These are phyloP conservation scores for Bombus confusus DNA, from an alignment of 1,140 invertebrate species.

Conservation along the genomic window DNA sequence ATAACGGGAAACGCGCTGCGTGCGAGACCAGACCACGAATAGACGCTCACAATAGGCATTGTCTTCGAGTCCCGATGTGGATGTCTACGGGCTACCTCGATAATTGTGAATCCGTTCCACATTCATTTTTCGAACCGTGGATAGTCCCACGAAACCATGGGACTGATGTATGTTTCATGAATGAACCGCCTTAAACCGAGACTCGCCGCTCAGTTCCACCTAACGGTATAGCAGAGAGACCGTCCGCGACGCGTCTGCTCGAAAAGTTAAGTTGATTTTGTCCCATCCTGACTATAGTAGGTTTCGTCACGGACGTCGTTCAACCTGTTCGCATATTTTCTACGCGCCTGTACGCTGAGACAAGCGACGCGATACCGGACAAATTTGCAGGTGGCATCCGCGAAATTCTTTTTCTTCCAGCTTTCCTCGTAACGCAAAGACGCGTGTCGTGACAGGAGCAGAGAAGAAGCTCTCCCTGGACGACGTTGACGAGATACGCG, in stretches of 20 bases:
- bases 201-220: background rate
- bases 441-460: background rate
- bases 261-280: background rate
- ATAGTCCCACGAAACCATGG: constrained; percentile 8
- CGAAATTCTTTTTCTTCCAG: background rate
- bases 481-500: constrained; percentile 6
- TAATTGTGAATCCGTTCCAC: constrained; percentile 51
- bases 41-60: constrained; percentile 75
- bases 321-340: background rate
- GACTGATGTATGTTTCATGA: background rate
- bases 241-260: background rate
- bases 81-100: constrained; percentile 33
- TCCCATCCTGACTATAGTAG: background rate
- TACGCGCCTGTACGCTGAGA: too few relatives aligned
- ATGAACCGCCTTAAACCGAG: background rate
- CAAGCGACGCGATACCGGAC: background rate
- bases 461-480: background rate
- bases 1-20: constrained; percentile 73
- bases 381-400: background rate
- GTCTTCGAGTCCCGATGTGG: constrained; percentile 54
- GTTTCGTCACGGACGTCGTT: background rate
- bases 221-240: constrained; percentile 1
- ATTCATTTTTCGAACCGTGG: constrained; percentile 19
- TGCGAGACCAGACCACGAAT: constrained; percentile 67
- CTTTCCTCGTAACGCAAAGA: too few relatives aligned